These are phyloP conservation scores for Platycnemis pennipes DNA, from an alignment of 2,888 invertebrate species.

Conservation along the genomic window DNA sequence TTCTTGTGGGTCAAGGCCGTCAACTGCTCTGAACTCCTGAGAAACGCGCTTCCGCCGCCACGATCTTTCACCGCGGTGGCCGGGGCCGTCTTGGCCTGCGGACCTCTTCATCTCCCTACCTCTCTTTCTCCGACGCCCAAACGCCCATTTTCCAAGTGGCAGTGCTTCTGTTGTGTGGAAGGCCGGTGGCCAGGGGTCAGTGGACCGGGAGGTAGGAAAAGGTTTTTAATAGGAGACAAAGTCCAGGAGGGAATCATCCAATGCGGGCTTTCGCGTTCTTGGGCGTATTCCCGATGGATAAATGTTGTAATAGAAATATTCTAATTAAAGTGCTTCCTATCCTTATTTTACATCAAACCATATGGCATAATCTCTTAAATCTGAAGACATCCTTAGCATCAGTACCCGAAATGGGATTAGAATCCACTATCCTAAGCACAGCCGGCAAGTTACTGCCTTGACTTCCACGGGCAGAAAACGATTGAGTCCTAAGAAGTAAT, in stretches of 20 bases:
- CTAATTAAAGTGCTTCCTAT: too few relatives aligned
- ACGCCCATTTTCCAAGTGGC: neutral
- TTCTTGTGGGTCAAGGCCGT: constrained; percentile 65
- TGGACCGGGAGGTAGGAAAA: neutral
- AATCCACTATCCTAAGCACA: too few relatives aligned
- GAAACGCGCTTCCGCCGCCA: constrained; percentile 32
- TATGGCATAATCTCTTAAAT: too few relatives aligned
- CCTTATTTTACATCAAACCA: too few relatives aligned
- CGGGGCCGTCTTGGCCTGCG: constrained; percentile 12
- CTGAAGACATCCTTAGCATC: too few relatives aligned
- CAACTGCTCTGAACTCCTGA: constrained; percentile 57
- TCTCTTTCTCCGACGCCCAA: too few relatives aligned
- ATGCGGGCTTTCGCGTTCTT: neutral
- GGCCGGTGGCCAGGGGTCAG: neutral
- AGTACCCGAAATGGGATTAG: too few relatives aligned
- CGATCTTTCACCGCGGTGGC: constrained; percentile 25
- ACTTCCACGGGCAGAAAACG: too few relatives aligned
- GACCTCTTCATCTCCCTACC: constrained; percentile 21
- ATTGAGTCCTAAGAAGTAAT: too few relatives aligned
- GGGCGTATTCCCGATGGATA: too few relatives aligned
- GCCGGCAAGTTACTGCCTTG: too few relatives aligned
- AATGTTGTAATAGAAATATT: too few relatives aligned
- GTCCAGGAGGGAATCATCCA: neutral
- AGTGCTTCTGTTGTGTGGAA: neutral
- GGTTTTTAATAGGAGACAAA: neutral